These are phyloP conservation scores for Manis javanica DNA, from an alignment of 2,797 vertebrate species.

Conservation along the genomic window DNA sequence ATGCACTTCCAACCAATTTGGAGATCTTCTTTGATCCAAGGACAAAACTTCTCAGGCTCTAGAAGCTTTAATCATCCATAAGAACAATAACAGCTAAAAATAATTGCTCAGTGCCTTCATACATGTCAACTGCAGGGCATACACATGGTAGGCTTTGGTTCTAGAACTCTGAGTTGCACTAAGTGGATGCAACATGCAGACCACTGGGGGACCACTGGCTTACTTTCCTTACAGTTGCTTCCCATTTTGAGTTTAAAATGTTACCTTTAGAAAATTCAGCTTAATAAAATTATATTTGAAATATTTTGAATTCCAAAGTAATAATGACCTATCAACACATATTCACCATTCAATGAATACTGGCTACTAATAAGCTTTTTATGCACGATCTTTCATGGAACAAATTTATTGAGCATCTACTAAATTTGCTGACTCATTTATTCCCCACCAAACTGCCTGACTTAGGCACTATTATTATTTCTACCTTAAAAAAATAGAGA, in stretches of 20 bases:
- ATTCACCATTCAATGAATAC: not conserved
- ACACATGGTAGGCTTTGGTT: not conserved
- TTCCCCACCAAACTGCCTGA: not conserved
- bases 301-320: not conserved
- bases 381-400: not conserved
- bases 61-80: not conserved
- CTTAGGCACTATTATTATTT: not conserved
- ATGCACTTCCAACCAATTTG: not conserved
- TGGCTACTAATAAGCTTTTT: not conserved
- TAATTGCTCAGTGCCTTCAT: not conserved
- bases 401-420: not conserved
- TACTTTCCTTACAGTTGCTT: not conserved
- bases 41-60: not conserved
- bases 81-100: not conserved
- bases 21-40: not conserved
- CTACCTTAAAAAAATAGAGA: not conserved
- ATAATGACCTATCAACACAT: not conserved
- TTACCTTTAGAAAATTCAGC: not conserved
- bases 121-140: not conserved
- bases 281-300: not conserved
- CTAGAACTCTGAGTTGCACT: not conserved
- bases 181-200: not conserved
- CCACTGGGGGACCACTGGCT: not conserved
- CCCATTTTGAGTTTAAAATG: not conserved
- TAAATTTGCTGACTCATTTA: not conserved